phyloP scores from a whole-genome alignment of 2,797 vertebrate genomes.

The Esox lucius region DNA sequence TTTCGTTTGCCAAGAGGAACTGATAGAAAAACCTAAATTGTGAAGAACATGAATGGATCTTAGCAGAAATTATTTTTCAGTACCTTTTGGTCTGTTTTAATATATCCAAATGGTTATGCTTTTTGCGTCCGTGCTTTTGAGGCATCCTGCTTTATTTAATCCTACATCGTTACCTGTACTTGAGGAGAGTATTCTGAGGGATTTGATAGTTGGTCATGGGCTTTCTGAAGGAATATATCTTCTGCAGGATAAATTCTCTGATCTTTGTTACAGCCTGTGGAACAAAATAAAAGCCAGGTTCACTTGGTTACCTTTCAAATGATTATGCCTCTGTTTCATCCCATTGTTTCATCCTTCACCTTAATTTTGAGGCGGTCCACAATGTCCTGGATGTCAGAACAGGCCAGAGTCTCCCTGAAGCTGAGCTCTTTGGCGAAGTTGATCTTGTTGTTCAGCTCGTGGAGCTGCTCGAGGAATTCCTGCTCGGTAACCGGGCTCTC shows the following conservation, averaged over 20 bases:
- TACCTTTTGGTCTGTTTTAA: neutral
- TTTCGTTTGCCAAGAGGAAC: conserved; percentile 90
- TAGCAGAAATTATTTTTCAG: neutral
- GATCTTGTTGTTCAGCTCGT: conserved; percentile 92
- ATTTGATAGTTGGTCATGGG: conserved; percentile 98
- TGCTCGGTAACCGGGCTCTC: conserved; percentile 88
- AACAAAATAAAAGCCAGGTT: neutral
- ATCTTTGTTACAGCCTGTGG: conserved; percentile 90
- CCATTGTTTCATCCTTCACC: conserved; percentile 59
- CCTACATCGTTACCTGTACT: conserved; percentile 77
- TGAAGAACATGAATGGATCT: neutral
- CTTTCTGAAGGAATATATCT: conserved; percentile 92
- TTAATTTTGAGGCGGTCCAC: conserved; percentile 90
- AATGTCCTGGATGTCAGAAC: conserved; percentile 87
- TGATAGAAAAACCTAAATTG: conserved; percentile 88
- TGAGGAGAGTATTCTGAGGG: conserved; percentile 90
- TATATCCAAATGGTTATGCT: neutral
- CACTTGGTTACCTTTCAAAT: neutral
- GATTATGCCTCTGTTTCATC: neutral
- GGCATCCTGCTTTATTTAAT: neutral
- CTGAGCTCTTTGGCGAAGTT: conserved; percentile 92
- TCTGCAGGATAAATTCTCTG: conserved; percentile 91
- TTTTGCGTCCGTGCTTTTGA: neutral
- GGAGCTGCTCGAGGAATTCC: conserved; percentile 90
- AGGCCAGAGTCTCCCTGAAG: conserved; percentile 89